Base-by-base conservation (phyloP, 2,797 vertebrate species). In the Phoebastria nigripes region DNA sequence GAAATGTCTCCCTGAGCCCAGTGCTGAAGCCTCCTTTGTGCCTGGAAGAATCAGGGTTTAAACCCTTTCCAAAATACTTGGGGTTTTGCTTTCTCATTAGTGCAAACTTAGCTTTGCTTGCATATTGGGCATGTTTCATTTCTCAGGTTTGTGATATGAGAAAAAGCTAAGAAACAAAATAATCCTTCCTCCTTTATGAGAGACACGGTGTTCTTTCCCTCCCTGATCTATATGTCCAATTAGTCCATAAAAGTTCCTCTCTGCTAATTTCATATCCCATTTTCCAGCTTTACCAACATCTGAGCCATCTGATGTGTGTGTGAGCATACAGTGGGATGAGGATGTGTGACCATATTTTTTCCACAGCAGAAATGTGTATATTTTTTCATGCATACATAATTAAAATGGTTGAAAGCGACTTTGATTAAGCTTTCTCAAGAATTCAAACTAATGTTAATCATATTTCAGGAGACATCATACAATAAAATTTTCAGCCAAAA, bases 361-460 rank as follows among this genome's bases (percentile, higher is more conserved):
- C 76, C 79, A 80, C 76, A 41, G 77, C 84, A 93, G 79, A 93
- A 94, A 88, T 82, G 29, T 78, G 67, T 89, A 51, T 92, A 81
- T 91, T 90, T 96, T 95, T 91, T 77, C 92, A 82, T 91, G 96
- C 89, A 96, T 93, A 79, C 91, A 86, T 97, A 95, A 96, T 97
- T 96, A 93, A 94, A 96, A 96, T 88, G 66, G 90, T 94, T 95
- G 96, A 96, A 96, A 97, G 93, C 0, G 1, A 93, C 92, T 96
- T 96, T 96, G 96, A 96, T 97, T 93, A 96, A 90, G 84, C 72
- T 97, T 97, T 88, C 91, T 94, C 84, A 85, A 91, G 70, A 93
- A 95, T 96, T 96, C 93, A 94, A 95, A 78, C 85, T 88, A 93
- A 93, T 92, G 91, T 95, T 95, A 96, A 96, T 96, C 84, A 51